Base-by-base conservation (phyloP, 30 jellyfish, hydroid and myxozoan genomes). In the Kudoa iwatai region DNA sequence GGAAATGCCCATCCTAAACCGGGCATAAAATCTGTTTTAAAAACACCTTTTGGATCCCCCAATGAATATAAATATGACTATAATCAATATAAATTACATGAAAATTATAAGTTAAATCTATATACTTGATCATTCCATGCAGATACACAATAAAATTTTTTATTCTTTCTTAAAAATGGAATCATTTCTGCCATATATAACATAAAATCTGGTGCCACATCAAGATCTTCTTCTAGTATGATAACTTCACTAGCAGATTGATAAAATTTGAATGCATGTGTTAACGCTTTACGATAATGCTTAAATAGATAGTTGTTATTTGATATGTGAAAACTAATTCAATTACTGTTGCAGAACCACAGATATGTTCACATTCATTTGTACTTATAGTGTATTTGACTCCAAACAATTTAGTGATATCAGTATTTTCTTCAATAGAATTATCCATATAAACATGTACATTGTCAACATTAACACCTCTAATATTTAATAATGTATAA, bases 121-220 rank as follows among this genome's bases (percentile, higher is more conserved):
- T n/a, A n/a, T 22, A 68, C 96, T 57, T 77, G 96, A 33, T 77
- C 96, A 62, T 77, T 77, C 96, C 96, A 77, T 2, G 96, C 96
- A 7, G 96, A 77, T 21, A 77, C 51, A 49, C 96, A 77, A 30
- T 62, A 77, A 22, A 77, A 24, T 25, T 67, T 51, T 21, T 66
- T 65, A 47, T 77, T 87, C 11, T 52, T 23, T 33, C 52, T 62
- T 14, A 77, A 52, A 9, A 64, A 60, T 19, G 96, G 96, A 24
- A 42, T 25, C 45, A 71, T 48, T 33, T 62, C 87, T 49, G 67
- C 57, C 50, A 77, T 62, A 33, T 77, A 77, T 38, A 62, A 87
- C 31, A 77, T 49, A 13, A 77, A 24, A 43, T 77, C 96, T 24
- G 48, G 52, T 13, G 96, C 51, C n/a, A 65, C 87, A 32, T 77